Base-by-base conservation (phyloP, 1,140 invertebrate genomes). In the Trichonephila clavipes region DNA sequence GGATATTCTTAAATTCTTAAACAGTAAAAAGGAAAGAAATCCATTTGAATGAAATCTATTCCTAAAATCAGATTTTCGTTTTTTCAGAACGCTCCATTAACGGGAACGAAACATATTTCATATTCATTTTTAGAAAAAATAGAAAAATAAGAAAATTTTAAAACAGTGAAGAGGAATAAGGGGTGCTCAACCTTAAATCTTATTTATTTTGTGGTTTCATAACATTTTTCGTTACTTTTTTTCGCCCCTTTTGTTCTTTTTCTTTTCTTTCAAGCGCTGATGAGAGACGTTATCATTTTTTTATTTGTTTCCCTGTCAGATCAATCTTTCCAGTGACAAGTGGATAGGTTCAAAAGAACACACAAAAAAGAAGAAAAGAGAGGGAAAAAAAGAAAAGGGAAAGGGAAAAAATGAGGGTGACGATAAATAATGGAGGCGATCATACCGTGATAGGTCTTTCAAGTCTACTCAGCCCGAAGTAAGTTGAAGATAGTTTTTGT, bases 351-450 rank as follows among this genome's bases (percentile, higher is more conserved):
- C 34, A 34, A 88, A 85, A 51, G 34, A 51, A 16, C 64, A 34
- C 40, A n/a, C 1, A 59, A 21, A 64, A 40, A 62, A 87, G 19
- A 87, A 40, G 64, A 66, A 64, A 19, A 28, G 4, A 14, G 18
- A 21, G 5, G 16, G 6, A 40, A 24, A 59, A 19, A 7, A 10
- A 18, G 40, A 21, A 21, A 61, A 83, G 16, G 19, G 40, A 64
- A 88, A 44, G 64, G 5, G 18, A 61, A 24, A 34, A 44, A 34
- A 8, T 19, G 19, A 34, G 83, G 86, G 59, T 64, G 86, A 88
- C 59, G 61, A 88, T 88, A 88, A 88, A 88, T 88, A 88, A 88
- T 88, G 86, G 86, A 88, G 14, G 86, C 62, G 86, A 88, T 88
- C 86, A 64, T 40, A 88, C 61, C 61, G 24, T 88, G 86, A 88